Percentiles rank a stretch among this genome's conserved stretches.
Conservation (phyloP, 2,888 invertebrate species). For the Hipparchia sbordonii region DNA sequence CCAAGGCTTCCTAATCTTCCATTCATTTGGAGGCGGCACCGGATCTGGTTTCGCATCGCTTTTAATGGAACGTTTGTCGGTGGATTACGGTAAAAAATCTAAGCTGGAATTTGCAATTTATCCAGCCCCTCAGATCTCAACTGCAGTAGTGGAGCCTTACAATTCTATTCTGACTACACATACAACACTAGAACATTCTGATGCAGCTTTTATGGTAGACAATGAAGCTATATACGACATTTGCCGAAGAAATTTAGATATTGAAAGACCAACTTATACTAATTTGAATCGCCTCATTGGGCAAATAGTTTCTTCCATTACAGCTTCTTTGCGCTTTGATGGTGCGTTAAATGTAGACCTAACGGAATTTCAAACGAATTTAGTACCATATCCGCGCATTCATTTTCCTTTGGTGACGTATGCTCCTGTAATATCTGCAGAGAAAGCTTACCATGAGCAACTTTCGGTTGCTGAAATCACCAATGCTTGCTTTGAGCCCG, state of each 20-base stretch:
- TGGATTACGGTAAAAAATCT: conserved; percentile 97
- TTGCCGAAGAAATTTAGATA: conserved; percentile 96
- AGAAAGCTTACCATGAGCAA: conserved; percentile 97
- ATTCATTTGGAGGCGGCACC: conserved; percentile 96
- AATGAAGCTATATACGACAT: conserved; percentile 95
- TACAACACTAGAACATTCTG: conserved; percentile 96
- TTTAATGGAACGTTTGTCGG: conserved; percentile 96
- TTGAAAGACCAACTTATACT: conserved; percentile 97
- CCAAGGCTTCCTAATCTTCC: conserved; percentile 96
- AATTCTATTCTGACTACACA: conserved; percentile 98
- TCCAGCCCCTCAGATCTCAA: conserved; percentile 95
- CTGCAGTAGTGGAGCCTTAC: conserved; percentile 97
- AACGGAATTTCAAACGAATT: conserved; percentile 96
- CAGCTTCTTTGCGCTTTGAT: conserved; percentile 95
- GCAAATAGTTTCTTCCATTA: conserved; percentile 96
- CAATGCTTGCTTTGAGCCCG: conserved; percentile 97
- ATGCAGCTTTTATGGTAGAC: conserved; percentile 97
- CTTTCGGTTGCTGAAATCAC: conserved; percentile 96
- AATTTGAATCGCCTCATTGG: conserved; percentile 97
- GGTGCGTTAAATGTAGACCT: conserved; percentile 96
- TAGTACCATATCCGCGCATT: conserved; percentile 97
- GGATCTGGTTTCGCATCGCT: conserved; percentile 97
- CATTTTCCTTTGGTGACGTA: conserved; percentile 96
- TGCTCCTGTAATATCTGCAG: conserved; percentile 95
- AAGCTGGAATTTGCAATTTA: conserved; percentile 98